Evolutionary conservation across 1,140 invertebrate genomes (phyloP).

Genomic region (Euura saliciscinereae): DNA sequence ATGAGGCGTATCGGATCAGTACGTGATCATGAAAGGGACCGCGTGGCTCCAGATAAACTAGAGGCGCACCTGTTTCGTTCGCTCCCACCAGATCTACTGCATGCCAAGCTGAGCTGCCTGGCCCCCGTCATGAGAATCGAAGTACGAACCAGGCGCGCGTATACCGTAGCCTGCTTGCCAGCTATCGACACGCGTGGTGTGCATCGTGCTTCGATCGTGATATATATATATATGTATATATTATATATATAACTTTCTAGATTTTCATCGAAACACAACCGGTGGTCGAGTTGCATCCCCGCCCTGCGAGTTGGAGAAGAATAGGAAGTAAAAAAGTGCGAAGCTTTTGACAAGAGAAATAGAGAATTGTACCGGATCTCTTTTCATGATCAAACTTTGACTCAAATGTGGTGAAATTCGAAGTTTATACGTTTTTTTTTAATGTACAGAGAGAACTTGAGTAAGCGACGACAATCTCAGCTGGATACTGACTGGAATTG

Average conservation of each 20-base stretch:
- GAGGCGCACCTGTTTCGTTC: constrained; percentile 33
- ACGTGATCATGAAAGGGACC: background rate
- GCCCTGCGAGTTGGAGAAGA: background rate
- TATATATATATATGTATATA: too few relatives aligned
- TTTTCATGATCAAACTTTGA: too few relatives aligned
- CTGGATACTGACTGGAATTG: too few relatives aligned
- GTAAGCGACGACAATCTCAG: too few relatives aligned
- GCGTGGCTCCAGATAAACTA: constrained; percentile 11
- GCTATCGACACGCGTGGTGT: constrained; percentile 30
- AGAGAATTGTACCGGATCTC: too few relatives aligned
- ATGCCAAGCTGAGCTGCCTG: constrained; percentile 26
- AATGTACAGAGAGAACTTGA: too few relatives aligned
- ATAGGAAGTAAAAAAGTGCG: constrained; percentile 14
- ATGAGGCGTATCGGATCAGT: too few relatives aligned
- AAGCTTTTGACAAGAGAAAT: constrained; percentile 14
- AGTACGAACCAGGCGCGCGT: constrained; percentile 38
- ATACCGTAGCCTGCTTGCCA: constrained; percentile 39
- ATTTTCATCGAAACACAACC: too few relatives aligned
- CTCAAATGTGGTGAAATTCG: too few relatives aligned
- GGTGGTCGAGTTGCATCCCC: too few relatives aligned
- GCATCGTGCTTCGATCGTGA: background rate
- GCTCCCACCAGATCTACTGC: constrained; percentile 32
- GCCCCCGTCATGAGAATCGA: constrained; percentile 36
- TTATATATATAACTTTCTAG: too few relatives aligned
- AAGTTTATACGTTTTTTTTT: too few relatives aligned